Conservation (phyloP, 2,113 vertebrate species). For the Proterorhinus semilunaris region DNA sequence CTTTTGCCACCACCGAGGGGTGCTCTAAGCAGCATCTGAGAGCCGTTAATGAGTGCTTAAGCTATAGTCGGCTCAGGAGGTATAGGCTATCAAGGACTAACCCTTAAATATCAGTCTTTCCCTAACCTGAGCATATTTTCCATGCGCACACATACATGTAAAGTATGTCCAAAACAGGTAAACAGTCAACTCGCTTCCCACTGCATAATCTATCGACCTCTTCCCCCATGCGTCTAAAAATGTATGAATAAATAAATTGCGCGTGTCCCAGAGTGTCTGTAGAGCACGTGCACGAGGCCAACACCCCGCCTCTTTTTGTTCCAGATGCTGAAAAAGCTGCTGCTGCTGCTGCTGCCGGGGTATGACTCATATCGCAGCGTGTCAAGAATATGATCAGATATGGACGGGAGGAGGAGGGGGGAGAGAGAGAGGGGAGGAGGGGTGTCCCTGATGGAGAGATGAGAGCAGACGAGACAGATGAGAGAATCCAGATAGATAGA, state of each 20-base stretch:
- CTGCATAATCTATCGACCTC: neutral
- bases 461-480: constrained; percentile 52
- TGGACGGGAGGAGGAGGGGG: neutral
- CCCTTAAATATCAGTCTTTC: too few relatives aligned
- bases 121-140: too few relatives aligned
- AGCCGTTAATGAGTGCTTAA: too few relatives aligned
- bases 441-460: constrained; percentile 57
- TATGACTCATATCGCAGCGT: constrained; percentile 61
- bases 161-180: too few relatives aligned
- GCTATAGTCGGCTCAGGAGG: too few relatives aligned
- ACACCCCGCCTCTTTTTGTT: constrained; percentile 30
- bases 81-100: too few relatives aligned
- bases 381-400: constrained; percentile 46
- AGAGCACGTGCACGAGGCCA: constrained; percentile 2
- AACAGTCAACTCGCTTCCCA: neutral
- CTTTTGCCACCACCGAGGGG: too few relatives aligned
- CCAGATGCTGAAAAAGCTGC: constrained; percentile 42
- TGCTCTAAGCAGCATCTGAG: too few relatives aligned
- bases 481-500: neutral
- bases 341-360: neutral
- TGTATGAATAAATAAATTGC: constrained; percentile 1
- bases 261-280: neutral
- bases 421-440: constrained; percentile 36
- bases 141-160: too few relatives aligned
- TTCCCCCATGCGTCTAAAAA: neutral